Base-by-base conservation (phyloP, 2,797 vertebrate genomes). In the Rhinichthys osculus region DNA sequence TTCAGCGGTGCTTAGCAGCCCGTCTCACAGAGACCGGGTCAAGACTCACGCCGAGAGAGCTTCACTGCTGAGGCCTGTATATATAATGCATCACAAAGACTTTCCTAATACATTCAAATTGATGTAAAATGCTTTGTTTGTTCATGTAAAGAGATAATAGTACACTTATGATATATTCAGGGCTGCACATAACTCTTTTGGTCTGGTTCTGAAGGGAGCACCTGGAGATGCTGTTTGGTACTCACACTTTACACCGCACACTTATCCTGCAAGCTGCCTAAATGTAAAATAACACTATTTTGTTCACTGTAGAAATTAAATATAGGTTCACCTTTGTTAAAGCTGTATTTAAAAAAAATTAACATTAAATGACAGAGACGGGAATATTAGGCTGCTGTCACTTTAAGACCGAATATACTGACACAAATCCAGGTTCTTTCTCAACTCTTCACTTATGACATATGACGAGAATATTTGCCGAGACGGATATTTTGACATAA, bases 1-100 rank as follows among this genome's bases (percentile, higher is more conserved):
- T 77, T 69, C n/a, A 40, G 1, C 14, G 47, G 77, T 30, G 16
- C 62, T 50, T 38, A 84, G 82, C 82, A 84, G 35, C 17, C 38
- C 11, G 42, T 40, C 54, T 74, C 54, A 23, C 19, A 82, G 44
- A 82, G 23, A 83, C 54, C 72, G 35, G n/a, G 30, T 42, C 50
- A 79, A 14, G 42, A 10, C 64, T 69, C 40, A 10, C 7, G 3
- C 21, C 16, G 16, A 67, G 14, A 59, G n/a, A 40, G n/a, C 10
- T 30, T 79, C 17, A 79, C 8, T 64, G n/a, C 57, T 62, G 38
- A 64, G 57, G 77, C 21, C 5, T 1, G 11, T 44, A 52, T 19
- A 2, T 52, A 19, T 19, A 52, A 52, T 52, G 2, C 50, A 52
- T 52, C 50, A 16, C 21, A 42, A 16, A 33, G 0, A 66, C 27